These are phyloP conservation scores for Syndactyla subalaris DNA, from an alignment of 2,797 vertebrate genomes.

Conservation along the genomic window DNA sequence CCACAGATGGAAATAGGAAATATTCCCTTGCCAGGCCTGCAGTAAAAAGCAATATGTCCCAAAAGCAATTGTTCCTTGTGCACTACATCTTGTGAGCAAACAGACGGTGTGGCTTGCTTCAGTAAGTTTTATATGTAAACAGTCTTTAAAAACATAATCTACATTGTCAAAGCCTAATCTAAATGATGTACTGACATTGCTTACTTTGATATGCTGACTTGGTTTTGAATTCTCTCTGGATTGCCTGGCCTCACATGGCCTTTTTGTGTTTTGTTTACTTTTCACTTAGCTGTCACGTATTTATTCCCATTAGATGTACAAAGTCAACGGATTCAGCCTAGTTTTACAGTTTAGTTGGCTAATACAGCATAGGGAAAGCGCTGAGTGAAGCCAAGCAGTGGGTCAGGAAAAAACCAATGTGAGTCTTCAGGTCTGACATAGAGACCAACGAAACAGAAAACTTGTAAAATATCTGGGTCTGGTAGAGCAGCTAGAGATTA, in stretches of 20 bases:
- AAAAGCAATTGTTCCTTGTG: background rate
- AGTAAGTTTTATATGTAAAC: conserved; percentile 59
- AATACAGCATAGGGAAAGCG: background rate
- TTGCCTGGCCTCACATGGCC: conserved; percentile 42
- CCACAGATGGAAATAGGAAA: background rate
- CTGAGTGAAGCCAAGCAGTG: background rate
- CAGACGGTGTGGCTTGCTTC: conserved; percentile 33
- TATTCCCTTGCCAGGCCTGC: background rate
- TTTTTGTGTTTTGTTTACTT: conserved; percentile 59
- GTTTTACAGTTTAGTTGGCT: conserved; percentile 37
- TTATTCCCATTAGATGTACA: conserved; percentile 55
- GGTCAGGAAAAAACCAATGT: background rate
- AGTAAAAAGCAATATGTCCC: conserved; percentile 26
- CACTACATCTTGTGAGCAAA: conserved; percentile 43
- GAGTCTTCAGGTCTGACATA: background rate
- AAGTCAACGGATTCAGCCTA: conserved; percentile 40
- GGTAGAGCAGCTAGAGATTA: background rate
- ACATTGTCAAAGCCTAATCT: conserved; percentile 47
- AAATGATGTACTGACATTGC: conserved; percentile 44
- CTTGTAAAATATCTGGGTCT: background rate
- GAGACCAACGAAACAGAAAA: background rate
- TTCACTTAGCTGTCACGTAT: conserved; percentile 56
- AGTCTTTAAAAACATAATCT: conserved; percentile 61
- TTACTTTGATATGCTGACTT: conserved; percentile 54
- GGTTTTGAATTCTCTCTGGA: conserved; percentile 38